Evolutionary conservation across 2,888 invertebrate genomes (phyloP), one percentile per base, ranked within the genome.

Genomic region (Andrena bucephala): DNA sequence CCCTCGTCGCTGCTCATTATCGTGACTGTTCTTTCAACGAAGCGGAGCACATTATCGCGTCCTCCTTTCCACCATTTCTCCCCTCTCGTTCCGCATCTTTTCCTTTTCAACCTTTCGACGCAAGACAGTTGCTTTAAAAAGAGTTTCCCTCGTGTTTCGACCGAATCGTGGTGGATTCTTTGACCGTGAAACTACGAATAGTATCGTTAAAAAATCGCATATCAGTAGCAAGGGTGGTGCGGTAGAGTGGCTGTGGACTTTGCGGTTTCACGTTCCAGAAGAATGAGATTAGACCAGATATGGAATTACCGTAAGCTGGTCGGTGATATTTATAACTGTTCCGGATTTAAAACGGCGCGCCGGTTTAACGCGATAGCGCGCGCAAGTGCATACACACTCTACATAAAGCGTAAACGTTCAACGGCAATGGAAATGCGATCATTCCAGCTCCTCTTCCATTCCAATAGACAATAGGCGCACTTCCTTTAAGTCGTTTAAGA

Each of bases 251-350:
- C 83, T 81, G 80, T 81, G 80, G 73, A 81, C 78, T 83, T 83
- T 85, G 86, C 73, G 86, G 87, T 81, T 69, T 74, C 76, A 33
- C 77, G 73, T 87, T 80, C 76, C 73, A 63, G 65, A 76, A 80
- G 16, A 71, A 71, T 80, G 71, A 67, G 50, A 77, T 83, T 85
- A 83, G 73, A 83, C 68, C 63, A 27, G 63, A 62, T 83, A 78
- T 36, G 87, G 87, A 87, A 87, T 87, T 87, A 87, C 80, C 77
- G 72, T 87, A 83, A 86, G 83, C 87, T 72, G 85, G 60, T 83
- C 77, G 83, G 67, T 71, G 85, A 87, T 87, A 85, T 86, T 86
- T 86, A 87, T 85, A 81, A 87, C 87, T 87, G 85, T 77, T 73
- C 54, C 33, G 85, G 85, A 82, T 87, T 86, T 86, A 86, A 86